Percentiles rank a stretch among this genome's conserved stretches.
phyloP scores from a whole-genome alignment of 2,113 vertebrate species.

The Galemys pyrenaicus region DNA sequence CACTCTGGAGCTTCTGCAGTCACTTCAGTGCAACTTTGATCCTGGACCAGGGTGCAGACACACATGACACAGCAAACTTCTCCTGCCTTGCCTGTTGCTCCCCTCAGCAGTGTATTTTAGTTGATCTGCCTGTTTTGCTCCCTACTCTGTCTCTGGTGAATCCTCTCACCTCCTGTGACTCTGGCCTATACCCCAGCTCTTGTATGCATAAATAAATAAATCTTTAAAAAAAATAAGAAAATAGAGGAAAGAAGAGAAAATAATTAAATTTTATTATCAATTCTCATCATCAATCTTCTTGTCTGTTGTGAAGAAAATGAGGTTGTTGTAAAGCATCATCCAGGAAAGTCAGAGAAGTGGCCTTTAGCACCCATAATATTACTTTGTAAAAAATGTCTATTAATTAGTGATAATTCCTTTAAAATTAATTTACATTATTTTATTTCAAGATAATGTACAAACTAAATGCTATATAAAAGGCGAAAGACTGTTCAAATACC shows the following conservation, averaged over 20 bases:
- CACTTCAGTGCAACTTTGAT: no score
- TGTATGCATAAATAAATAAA: no score
- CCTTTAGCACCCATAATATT: neutral
- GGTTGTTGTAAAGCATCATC: neutral
- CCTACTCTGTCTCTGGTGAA: no score
- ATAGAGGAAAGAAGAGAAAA: neutral
- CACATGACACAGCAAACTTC: no score
- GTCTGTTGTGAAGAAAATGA: neutral
- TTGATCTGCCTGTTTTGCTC: no score
- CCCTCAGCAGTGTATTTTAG: no score
- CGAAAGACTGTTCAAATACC: neutral
- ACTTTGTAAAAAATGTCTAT: neutral
- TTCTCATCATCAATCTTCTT: neutral
- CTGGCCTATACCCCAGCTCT: no score
- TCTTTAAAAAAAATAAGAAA: no score
- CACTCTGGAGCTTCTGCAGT: no score
- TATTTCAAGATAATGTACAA: conserved; percentile 17
- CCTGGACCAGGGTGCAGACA: no score
- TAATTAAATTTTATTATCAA: neutral
- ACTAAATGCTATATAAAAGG: neutral
- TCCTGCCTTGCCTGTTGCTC: no score
- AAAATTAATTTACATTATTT: neutral
- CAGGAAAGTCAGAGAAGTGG: neutral
- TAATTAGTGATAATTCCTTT: neutral
- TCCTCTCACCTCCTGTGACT: no score